These are phyloP conservation scores for Tetragonisca angustula DNA, from an alignment of 2,888 invertebrate genomes.

Conservation along the genomic window DNA sequence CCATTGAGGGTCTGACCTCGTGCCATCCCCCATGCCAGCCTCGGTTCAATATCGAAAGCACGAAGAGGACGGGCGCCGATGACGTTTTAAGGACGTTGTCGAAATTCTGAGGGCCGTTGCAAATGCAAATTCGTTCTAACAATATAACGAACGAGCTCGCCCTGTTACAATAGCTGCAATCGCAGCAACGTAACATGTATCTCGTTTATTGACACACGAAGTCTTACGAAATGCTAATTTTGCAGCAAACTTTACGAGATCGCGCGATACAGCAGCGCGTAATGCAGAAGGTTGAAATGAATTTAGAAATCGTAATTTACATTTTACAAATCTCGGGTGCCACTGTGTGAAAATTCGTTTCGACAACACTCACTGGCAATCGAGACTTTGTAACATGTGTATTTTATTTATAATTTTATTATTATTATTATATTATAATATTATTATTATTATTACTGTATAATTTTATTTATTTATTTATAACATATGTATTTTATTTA, in stretches of 20 bases:
- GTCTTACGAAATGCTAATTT: not conserved
- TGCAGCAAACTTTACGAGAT: not conserved
- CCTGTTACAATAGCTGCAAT: not conserved
- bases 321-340: not conserved
- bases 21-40: constrained; percentile 3
- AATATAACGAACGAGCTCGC: not conserved
- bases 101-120: not conserved
- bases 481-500: too few species aligned
- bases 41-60: constrained; percentile 47
- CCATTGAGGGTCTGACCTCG: constrained; percentile 36
- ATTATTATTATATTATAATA: too few species aligned
- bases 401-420: too few species aligned
- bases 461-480: too few species aligned
- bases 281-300: too few species aligned
- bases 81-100: constrained; percentile 12
- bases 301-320: too few species aligned
- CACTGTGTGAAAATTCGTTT: not conserved
- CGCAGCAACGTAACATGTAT: not conserved
- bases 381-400: too few species aligned
- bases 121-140: not conserved
- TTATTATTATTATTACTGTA: too few species aligned
- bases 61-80: constrained; percentile 27
- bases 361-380: not conserved
- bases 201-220: too few species aligned
- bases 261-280: too few species aligned